These are phyloP conservation scores for Penelope pileata DNA, from an alignment of 2,113 vertebrate species.

Conservation along the genomic window DNA sequence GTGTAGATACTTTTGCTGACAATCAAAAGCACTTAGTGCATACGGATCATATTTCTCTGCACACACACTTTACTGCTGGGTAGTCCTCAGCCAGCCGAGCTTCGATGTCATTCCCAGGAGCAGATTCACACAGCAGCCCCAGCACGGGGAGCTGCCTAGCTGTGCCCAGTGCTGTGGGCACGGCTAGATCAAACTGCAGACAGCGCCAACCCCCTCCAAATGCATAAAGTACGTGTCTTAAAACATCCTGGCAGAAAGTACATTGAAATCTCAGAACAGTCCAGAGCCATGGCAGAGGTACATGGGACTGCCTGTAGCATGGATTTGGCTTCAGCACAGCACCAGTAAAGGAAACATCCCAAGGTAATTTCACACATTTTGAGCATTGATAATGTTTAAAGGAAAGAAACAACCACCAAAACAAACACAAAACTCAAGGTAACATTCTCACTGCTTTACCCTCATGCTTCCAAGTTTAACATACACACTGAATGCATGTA, in stretches of 20 bases:
- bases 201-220: background rate
- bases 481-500: accelerated
- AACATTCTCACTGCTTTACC: background rate
- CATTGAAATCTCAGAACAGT: background rate
- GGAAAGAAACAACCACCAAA: background rate
- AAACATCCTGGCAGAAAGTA: background rate
- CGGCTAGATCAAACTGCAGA: background rate
- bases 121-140: background rate
- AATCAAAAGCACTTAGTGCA: constrained; percentile 27
- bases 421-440: background rate
- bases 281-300: background rate
- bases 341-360: background rate
- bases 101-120: constrained; percentile 33
- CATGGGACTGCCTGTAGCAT: background rate
- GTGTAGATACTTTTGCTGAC: constrained; percentile 19
- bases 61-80: background rate
- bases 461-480: background rate
- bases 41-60: background rate
- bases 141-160: background rate
- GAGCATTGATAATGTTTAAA: background rate
- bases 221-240: accelerated
- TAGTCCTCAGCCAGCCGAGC: background rate
- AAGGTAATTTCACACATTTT: background rate
- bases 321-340: background rate
- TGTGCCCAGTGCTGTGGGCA: background rate